Conservation (phyloP, 2,113 vertebrate genomes). For the Athene cunicularia region DNA sequence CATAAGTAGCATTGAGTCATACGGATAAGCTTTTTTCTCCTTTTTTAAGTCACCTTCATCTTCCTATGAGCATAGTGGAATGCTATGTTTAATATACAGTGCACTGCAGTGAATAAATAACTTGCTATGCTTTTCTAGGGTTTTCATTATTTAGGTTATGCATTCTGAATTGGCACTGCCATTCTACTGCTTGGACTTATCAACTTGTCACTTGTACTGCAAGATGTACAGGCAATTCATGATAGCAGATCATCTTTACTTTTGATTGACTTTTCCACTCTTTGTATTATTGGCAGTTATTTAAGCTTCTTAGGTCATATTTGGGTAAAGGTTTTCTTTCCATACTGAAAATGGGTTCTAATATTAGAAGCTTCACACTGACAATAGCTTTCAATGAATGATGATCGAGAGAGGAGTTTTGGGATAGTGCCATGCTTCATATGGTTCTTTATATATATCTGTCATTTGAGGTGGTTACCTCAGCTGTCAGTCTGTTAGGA, state of each 20-base stretch:
- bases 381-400: background rate
- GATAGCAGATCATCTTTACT: background rate
- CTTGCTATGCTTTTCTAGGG: background rate
- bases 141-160: background rate
- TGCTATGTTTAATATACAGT: background rate
- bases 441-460: conserved; percentile 17
- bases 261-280: background rate
- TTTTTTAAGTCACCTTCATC: background rate
- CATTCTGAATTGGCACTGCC: background rate
- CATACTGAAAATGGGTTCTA: background rate
- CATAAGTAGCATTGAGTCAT: accelerated
- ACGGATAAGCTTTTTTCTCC: background rate
- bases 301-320: background rate
- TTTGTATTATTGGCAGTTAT: background rate
- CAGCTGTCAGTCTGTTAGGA: conserved; percentile 56
- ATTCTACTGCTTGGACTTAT: background rate
- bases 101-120: background rate
- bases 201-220: background rate
- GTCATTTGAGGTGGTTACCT: conserved; percentile 54
- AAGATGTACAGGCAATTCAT: background rate
- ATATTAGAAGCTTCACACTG: background rate
- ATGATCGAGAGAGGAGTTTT: background rate
- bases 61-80: background rate
- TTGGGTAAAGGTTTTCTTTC: background rate
- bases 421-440: conserved; percentile 1